These are phyloP conservation scores for Calephelis nemesis DNA, from an alignment of 1,140 invertebrate species.

Conservation along the genomic window DNA sequence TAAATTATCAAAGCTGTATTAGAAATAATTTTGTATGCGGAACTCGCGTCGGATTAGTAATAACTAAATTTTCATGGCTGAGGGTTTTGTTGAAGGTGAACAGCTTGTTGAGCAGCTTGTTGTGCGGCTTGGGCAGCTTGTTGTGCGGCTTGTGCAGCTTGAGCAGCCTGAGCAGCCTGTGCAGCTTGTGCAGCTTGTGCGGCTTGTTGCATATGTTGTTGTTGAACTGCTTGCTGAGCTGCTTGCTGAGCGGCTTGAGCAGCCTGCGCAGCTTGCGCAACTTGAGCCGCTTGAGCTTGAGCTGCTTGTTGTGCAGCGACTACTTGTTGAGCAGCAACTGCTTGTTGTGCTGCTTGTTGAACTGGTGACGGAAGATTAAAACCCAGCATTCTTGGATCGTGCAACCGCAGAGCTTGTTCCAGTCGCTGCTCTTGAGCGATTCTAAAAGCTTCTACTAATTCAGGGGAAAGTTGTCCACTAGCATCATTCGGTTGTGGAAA, in stretches of 20 bases:
- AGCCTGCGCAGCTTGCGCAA: conserved; percentile 44
- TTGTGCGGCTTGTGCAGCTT: conserved; percentile 55
- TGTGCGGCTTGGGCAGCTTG: conserved; percentile 56
- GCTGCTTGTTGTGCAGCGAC: conserved; percentile 58
- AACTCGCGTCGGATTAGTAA: conserved; percentile 80
- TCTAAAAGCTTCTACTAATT: conserved; percentile 85
- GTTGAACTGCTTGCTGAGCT: conserved; percentile 48
- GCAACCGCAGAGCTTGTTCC: conserved; percentile 89
- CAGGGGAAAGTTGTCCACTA: conserved; percentile 79
- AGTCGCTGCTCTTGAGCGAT: conserved; percentile 88
- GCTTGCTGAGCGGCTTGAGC: conserved; percentile 50
- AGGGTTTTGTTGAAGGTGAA: conserved; percentile 73
- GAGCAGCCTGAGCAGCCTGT: conserved; percentile 43
- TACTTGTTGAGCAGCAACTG: conserved; percentile 53
- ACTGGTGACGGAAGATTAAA: conserved; percentile 73
- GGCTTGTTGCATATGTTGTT: conserved; percentile 46
- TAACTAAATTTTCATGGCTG: conserved; percentile 80
- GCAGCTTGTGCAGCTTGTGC: conserved; percentile 47
- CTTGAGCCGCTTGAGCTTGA: conserved; percentile 52
- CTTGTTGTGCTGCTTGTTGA: conserved; percentile 55
- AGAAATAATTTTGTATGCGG: conserved; percentile 35
- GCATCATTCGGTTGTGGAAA: conserved; percentile 64
- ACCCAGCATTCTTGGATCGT: conserved; percentile 79
- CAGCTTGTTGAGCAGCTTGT: conserved; percentile 72
- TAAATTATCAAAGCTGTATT: conserved; percentile 29